These are phyloP conservation scores for Zapus hudsonius DNA, from an alignment of 2,113 vertebrate species.

Conservation along the genomic window DNA sequence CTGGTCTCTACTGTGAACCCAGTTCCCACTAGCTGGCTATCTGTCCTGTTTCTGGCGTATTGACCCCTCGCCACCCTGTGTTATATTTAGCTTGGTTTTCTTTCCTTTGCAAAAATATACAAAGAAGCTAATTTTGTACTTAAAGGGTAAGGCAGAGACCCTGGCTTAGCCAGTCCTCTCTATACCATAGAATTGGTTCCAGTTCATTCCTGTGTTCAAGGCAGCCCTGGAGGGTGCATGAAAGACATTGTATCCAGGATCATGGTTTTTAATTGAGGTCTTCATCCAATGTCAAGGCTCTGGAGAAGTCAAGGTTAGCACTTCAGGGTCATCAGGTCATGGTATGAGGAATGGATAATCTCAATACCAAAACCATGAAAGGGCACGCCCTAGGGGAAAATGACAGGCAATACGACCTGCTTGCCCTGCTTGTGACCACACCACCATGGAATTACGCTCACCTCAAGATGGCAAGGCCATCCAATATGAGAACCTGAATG, in stretches of 20 bases:
- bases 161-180: not conserved
- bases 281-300: not conserved
- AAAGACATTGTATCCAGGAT: accelerated
- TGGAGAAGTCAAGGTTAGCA: not conserved
- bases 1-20: not conserved
- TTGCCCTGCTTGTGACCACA: accelerated
- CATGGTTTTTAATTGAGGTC: no score
- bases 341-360: not conserved
- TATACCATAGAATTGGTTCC: not conserved
- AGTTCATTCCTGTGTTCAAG: accelerated
- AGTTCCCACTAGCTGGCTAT: conserved; percentile 21
- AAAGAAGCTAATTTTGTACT: conserved; percentile 77
- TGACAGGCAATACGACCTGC: not conserved
- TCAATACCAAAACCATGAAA: not conserved
- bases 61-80: not conserved
- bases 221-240: accelerated
- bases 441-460: not conserved
- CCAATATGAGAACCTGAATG: not conserved
- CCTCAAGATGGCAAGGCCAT: not conserved
- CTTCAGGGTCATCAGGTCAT: not conserved
- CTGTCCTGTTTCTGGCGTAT: conserved; percentile 27
- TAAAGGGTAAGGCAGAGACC: not conserved
- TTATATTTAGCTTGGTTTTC: conserved; percentile 73
- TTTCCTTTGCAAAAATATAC: conserved; percentile 67
- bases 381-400: not conserved